Evolutionary conservation across 2,888 invertebrate genomes (phyloP).

Genomic region (Sepiola atlantica): DNA sequence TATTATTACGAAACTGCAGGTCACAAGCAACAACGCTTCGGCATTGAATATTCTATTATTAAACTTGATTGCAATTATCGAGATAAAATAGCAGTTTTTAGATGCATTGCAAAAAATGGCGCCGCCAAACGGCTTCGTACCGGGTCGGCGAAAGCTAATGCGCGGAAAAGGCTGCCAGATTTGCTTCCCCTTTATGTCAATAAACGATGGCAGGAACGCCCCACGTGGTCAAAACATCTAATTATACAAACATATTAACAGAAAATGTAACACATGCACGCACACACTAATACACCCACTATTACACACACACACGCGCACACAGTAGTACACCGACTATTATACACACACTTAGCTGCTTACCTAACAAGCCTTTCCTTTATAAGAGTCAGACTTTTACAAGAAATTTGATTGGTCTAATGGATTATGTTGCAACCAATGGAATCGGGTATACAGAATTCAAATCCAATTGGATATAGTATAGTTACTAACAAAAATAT

Average conservation of each 20-base stretch:
- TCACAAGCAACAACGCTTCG: not conserved
- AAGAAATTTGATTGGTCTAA: too few relatives aligned
- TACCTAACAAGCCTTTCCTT: too few relatives aligned
- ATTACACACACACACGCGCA: too few relatives aligned
- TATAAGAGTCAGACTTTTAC: too few relatives aligned
- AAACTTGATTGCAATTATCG: not conserved
- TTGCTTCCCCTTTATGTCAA: not conserved
- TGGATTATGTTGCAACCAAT: too few relatives aligned
- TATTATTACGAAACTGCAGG: not conserved
- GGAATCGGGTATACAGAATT: too few relatives aligned
- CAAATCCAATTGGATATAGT: too few relatives aligned
- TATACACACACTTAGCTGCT: too few relatives aligned
- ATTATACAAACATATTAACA: not conserved
- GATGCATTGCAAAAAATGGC: not conserved
- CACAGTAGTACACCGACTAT: too few relatives aligned
- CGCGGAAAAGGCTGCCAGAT: not conserved
- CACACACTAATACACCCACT: too few relatives aligned
- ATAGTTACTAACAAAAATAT: too few relatives aligned
- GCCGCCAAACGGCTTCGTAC: not conserved
- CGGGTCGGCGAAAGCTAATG: not conserved
- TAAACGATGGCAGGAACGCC: not conserved
- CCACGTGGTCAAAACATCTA: not conserved
- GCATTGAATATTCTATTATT: not conserved
- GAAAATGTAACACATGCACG: not conserved
- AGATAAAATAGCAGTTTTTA: not conserved